These are phyloP conservation scores for Scaptomyza pallida DNA, from an alignment of 1,140 invertebrate genomes.

Conservation along the genomic window DNA sequence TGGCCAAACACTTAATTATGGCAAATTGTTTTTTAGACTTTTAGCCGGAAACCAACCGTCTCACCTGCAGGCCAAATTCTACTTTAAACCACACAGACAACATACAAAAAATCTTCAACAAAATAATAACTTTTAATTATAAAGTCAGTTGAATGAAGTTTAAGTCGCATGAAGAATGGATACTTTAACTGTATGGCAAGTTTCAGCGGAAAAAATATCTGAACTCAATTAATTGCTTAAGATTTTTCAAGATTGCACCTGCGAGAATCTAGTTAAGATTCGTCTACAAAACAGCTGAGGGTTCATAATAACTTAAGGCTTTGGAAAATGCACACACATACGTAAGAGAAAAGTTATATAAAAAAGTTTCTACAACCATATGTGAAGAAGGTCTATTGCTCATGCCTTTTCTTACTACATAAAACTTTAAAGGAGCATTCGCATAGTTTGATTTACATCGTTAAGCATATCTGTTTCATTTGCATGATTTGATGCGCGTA, in stretches of 20 bases:
- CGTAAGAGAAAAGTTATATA: no score
- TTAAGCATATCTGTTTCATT: no score
- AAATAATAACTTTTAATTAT: slow-evolving; percentile 43
- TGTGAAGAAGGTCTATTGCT: no score
- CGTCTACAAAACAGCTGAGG: neutral
- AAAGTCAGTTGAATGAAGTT: neutral
- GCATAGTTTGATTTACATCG: no score
- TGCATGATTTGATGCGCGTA: no score
- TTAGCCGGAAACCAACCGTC: neutral
- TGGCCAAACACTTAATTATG: slow-evolving; percentile 45
- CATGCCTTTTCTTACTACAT: no score
- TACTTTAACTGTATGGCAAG: neutral
- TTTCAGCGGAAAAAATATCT: neutral
- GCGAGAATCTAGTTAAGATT: neutral
- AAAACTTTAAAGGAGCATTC: no score
- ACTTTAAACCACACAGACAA: neutral
- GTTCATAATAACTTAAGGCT: neutral
- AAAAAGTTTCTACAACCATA: no score
- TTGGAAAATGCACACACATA: neutral
- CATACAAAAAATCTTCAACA: slow-evolving; percentile 3
- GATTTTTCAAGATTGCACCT: neutral
- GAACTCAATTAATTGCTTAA: neutral
- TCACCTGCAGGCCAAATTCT: slow-evolving; percentile 17
- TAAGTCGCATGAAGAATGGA: neutral
- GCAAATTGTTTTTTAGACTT: slow-evolving; percentile 29